Base-by-base conservation (phyloP, 2,797 vertebrate species). In the Arrhamphus sclerolepis region DNA sequence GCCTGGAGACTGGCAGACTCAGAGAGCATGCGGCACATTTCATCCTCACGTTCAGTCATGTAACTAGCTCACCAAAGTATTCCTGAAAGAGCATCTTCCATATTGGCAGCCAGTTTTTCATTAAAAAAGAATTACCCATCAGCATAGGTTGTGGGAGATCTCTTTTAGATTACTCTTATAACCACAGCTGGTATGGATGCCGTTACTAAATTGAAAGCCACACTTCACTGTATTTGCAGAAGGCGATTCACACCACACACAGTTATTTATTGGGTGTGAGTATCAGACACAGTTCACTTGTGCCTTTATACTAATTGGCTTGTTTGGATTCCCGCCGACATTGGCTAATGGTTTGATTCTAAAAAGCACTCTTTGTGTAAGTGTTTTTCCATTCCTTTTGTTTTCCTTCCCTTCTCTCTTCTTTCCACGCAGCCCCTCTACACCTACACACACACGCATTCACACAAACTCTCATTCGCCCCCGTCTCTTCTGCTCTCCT, bases 101-200 rank as follows among this genome's bases (percentile, higher is more conserved):
- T 76, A 67, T 72, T 70, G 72, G 70, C 21, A 17, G 69, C 46
- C n/a, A 3, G 62, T 67, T 79, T 83, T 87, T 78, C 67, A 77
- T 85, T 81, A 58, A 70, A 76, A 71, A 72, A 46, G 84, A 81
- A 85, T 79, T 75, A 77, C 74, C 76, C 75, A 72, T 78, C 75
- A 82, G 67, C 63, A 63, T 40, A 52, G 65, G 58, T 72, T 61
- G 53, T 7, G n/a, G 56, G 76, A 81, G 62, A 83, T 77, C 62
- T 75, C 72, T 66, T 62, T 60, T 6, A 52, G 63, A 82, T 81
- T 81, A 70, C 90, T 87, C 83, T 75, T n/a, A 62, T 61, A 70
- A 62, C 52, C 43, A 72, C 60, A 71, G 67, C 78, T 71, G 54
- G 42, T 46, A 53, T 59, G 46, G 67, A 78, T 67, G 76, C 65